phyloP scores from a whole-genome alignment of 53 echinoderm and acorn worm species.

The Luidia sarsii region DNA sequence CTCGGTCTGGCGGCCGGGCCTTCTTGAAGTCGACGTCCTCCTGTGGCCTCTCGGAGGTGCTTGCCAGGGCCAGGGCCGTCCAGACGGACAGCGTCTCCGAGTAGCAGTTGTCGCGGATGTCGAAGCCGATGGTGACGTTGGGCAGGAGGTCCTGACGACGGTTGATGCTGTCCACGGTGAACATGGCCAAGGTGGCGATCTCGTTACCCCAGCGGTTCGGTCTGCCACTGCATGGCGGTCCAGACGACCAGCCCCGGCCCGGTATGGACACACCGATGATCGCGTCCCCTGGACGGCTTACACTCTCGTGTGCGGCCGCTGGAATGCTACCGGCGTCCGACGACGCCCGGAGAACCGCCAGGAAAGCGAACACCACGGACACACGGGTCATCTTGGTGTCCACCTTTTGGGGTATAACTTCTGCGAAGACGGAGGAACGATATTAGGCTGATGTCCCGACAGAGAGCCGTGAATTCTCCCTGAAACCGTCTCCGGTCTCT shows the following conservation, averaged over 20 bases:
- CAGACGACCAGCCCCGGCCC: background rate
- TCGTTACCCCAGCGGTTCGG: conserved; percentile 12
- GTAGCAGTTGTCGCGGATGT: conserved; percentile 52
- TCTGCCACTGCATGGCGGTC: conserved; percentile 12
- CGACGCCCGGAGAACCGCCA: too few relatives aligned
- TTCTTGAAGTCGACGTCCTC: conserved; percentile 20
- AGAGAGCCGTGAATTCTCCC: too few relatives aligned
- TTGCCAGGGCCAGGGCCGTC: conserved; percentile 27
- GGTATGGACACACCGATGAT: conserved; percentile 10
- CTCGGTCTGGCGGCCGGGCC: background rate
- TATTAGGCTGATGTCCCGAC: too few relatives aligned
- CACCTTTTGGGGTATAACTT: too few relatives aligned
- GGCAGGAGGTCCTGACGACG: conserved; percentile 28
- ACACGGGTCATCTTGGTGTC: too few relatives aligned
- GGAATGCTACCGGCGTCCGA: background rate
- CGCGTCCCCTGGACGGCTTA: conserved; percentile 21
- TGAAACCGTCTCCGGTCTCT: too few relatives aligned
- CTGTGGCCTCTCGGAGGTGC: conserved; percentile 17
- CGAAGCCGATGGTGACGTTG: conserved; percentile 44
- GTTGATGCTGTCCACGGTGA: conserved; percentile 30
- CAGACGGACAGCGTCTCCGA: conserved; percentile 48
- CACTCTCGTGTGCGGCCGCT: background rate
- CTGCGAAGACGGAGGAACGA: too few relatives aligned
- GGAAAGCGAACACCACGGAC: too few relatives aligned
- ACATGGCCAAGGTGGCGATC: conserved; percentile 20